phyloP scores from a whole-genome alignment of 2,113 vertebrate genomes.

The Sorex araneus region DNA sequence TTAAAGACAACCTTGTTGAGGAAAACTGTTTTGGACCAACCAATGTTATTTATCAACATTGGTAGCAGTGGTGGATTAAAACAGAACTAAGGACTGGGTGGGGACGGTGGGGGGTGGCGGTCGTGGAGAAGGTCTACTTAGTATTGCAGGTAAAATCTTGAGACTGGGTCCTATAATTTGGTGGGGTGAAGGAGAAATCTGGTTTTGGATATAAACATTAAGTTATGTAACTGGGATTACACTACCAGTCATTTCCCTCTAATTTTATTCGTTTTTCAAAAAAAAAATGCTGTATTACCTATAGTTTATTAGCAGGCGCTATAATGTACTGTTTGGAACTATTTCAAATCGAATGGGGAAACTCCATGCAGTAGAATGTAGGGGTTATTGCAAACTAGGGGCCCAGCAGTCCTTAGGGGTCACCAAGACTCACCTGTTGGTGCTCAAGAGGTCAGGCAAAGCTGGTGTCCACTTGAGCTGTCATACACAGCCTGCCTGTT shows the following conservation, averaged over 20 bases:
- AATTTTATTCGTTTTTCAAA: background rate
- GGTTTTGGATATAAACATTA: background rate
- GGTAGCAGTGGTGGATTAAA: background rate
- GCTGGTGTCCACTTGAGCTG: too few species aligned
- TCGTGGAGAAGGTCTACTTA: background rate
- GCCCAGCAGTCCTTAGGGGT: too few species aligned
- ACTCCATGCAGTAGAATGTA: too few species aligned
- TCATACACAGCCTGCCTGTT: background rate
- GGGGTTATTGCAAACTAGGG: too few species aligned
- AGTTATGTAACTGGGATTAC: background rate
- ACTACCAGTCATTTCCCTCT: background rate
- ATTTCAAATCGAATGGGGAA: background rate
- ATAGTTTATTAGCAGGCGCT: conserved; percentile 37
- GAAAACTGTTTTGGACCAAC: conserved; percentile 10
- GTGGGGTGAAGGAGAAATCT: background rate
- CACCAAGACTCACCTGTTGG: too few species aligned
- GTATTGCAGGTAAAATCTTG: background rate
- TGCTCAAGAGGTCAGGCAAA: too few species aligned
- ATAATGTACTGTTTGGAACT: conserved; percentile 19
- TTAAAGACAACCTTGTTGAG: conserved; percentile 23
- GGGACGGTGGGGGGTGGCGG: fast-evolving
- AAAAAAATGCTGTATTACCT: conserved; percentile 19
- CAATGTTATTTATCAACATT: background rate
- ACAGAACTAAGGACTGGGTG: background rate
- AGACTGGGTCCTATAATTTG: background rate